These are phyloP conservation scores for Oscheius myriophilus DNA, from an alignment of 2,888 invertebrate species.

Conservation along the genomic window DNA sequence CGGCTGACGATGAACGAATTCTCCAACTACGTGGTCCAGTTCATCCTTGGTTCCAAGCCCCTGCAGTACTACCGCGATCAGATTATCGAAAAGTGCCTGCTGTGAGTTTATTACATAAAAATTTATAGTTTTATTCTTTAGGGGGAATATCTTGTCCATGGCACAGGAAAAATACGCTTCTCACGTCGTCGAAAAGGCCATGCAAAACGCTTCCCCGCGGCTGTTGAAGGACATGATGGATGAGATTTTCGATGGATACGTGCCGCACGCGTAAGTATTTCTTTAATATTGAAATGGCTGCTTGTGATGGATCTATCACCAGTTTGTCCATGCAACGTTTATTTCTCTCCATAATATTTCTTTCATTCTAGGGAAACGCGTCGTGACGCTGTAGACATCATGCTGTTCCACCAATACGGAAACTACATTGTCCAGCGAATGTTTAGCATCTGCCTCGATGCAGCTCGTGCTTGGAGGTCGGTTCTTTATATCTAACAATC, in stretches of 20 bases:
- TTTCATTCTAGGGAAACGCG: conserved; percentile 41
- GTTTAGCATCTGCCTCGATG: conserved; percentile 51
- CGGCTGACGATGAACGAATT: conserved; percentile 58
- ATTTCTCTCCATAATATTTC: not conserved
- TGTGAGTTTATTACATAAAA: conserved; percentile 38
- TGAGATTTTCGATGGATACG: conserved; percentile 63
- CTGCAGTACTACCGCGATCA: conserved; percentile 49
- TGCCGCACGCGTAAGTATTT: conserved; percentile 49
- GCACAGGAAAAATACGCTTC: conserved; percentile 67
- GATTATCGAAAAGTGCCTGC: conserved; percentile 57
- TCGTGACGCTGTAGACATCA: conserved; percentile 60
- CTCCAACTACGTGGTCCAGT: conserved; percentile 67
- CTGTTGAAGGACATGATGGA: conserved; percentile 58
- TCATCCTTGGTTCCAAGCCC: conserved; percentile 48
- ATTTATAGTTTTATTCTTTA: conserved; percentile 30
- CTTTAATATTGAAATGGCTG: too few relatives aligned
- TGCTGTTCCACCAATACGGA: conserved; percentile 68
- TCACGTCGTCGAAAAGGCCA: conserved; percentile 64
- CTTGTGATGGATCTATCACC: not conserved
- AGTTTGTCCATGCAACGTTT: too few relatives aligned
- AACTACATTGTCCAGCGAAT: conserved; percentile 68
- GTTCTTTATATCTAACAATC: too few relatives aligned
- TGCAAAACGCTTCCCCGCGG: conserved; percentile 49
- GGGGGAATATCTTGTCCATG: conserved; percentile 60
- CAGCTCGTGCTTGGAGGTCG: conserved; percentile 33